Evolutionary conservation across 2,888 invertebrate genomes (phyloP).

Genomic region (Platycnemis pennipes): DNA sequence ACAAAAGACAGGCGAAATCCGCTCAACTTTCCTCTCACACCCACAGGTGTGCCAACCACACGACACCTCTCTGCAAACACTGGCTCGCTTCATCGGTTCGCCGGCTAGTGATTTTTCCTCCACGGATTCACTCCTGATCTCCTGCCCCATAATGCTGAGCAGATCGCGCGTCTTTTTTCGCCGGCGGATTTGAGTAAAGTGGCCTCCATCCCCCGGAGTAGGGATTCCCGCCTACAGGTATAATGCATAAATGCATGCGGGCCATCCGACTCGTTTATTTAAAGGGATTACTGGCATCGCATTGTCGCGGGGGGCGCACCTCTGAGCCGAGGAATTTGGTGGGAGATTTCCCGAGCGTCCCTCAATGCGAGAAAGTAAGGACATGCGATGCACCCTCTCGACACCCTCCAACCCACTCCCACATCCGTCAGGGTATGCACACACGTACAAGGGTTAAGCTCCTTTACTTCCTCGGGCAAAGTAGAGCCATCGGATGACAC

Average conservation of each 20-base stretch:
- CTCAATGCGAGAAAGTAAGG: neutral
- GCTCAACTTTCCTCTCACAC: neutral
- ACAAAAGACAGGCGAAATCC: neutral
- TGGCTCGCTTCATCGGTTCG: no score
- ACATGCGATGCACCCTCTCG: no score
- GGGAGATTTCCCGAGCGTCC: neutral
- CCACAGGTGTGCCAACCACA: neutral
- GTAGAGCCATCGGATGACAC: no score
- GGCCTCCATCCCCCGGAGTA: neutral
- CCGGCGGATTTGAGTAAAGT: neutral
- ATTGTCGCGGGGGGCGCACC: neutral
- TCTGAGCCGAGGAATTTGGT: no score
- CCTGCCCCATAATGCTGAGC: neutral
- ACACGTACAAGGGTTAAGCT: slow-evolving; percentile 2
- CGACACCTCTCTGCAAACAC: neutral
- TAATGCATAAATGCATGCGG: neutral
- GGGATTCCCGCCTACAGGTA: neutral
- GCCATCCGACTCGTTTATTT: no score
- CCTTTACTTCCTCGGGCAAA: neutral
- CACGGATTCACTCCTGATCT: no score
- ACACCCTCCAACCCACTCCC: neutral
- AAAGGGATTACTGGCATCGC: neutral
- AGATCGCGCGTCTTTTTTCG: neutral
- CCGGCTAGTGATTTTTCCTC: no score
- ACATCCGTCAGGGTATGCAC: neutral